These are phyloP conservation scores for Byasa hedistus DNA, from an alignment of 2,888 invertebrate species.

Conservation along the genomic window DNA sequence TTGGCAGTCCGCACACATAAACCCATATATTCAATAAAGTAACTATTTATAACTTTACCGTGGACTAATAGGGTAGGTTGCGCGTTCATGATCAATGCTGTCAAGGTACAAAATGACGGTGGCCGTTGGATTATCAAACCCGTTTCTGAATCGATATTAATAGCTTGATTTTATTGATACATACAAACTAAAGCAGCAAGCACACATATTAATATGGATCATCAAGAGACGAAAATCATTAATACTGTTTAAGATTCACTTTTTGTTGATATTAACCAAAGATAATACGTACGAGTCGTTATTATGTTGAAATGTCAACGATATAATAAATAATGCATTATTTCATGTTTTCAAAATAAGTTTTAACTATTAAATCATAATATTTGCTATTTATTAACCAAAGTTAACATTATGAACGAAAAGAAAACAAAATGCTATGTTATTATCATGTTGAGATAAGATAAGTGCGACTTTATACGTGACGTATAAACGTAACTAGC, in stretches of 20 bases:
- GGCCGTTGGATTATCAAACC: slow-evolving; percentile 43
- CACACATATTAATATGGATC: slow-evolving; percentile 17
- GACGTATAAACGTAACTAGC: too few relatives aligned
- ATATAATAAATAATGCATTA: background rate
- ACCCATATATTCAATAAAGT: slow-evolving; percentile 30
- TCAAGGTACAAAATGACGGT: slow-evolving; percentile 33
- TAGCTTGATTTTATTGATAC: slow-evolving; percentile 21
- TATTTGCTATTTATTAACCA: too few relatives aligned
- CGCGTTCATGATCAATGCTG: slow-evolving; percentile 43
- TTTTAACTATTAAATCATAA: too few relatives aligned
- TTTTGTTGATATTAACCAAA: slow-evolving; percentile 10
- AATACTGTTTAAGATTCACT: slow-evolving; percentile 16
- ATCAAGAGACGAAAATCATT: slow-evolving; percentile 14
- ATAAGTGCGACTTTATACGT: too few relatives aligned
- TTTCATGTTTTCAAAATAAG: background rate
- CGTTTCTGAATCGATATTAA: slow-evolving; percentile 23
- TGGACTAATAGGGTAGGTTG: slow-evolving; percentile 47
- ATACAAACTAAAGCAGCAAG: slow-evolving; percentile 15
- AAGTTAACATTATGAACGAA: too few relatives aligned
- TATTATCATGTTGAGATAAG: too few relatives aligned
- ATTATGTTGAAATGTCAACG: slow-evolving; percentile 1
- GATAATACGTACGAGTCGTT: slow-evolving; percentile 4
- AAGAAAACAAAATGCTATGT: too few relatives aligned
- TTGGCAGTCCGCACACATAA: slow-evolving; percentile 27
- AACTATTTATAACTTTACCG: slow-evolving; percentile 32